phyloP scores from a whole-genome alignment of 2,113 vertebrate species.

The Otolemur garnettii region DNA sequence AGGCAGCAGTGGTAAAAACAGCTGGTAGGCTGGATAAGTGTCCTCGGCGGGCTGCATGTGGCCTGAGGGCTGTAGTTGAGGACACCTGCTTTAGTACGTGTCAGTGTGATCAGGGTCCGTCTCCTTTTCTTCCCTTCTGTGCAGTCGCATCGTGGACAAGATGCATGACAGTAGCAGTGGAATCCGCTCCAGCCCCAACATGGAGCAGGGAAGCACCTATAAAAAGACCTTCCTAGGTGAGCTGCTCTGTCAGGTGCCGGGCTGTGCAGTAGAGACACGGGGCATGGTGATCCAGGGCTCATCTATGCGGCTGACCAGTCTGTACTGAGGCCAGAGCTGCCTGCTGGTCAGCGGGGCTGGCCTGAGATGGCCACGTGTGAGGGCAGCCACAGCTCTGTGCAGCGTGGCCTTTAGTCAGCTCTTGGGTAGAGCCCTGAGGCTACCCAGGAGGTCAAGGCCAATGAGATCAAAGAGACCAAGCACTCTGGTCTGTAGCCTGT shows the following conservation, averaged over 20 bases:
- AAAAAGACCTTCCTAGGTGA: slow-evolving; percentile 96
- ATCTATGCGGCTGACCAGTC: background rate
- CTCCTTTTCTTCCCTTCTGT: slow-evolving; percentile 16
- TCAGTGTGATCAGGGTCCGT: background rate
- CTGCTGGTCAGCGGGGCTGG: background rate
- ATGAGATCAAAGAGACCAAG: background rate
- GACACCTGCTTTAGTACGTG: background rate
- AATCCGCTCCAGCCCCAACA: slow-evolving; percentile 91
- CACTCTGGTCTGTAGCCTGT: background rate
- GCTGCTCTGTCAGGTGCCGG: background rate
- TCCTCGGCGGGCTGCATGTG: too few relatives aligned
- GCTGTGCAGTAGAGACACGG: background rate
- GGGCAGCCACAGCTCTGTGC: background rate
- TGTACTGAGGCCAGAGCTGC: background rate
- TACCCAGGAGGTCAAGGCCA: background rate
- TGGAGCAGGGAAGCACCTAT: slow-evolving; percentile 94
- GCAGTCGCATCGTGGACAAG: slow-evolving; percentile 93
- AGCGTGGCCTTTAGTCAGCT: background rate
- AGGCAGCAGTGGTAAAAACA: too few relatives aligned
- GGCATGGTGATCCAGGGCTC: background rate
- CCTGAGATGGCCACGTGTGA: background rate
- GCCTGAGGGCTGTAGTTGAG: too few relatives aligned
- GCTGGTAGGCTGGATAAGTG: too few relatives aligned
- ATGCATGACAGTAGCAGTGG: slow-evolving; percentile 93
- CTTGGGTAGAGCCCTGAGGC: background rate